Conservation (phyloP, 2,888 invertebrate species). For the Drosophila borealis region DNA sequence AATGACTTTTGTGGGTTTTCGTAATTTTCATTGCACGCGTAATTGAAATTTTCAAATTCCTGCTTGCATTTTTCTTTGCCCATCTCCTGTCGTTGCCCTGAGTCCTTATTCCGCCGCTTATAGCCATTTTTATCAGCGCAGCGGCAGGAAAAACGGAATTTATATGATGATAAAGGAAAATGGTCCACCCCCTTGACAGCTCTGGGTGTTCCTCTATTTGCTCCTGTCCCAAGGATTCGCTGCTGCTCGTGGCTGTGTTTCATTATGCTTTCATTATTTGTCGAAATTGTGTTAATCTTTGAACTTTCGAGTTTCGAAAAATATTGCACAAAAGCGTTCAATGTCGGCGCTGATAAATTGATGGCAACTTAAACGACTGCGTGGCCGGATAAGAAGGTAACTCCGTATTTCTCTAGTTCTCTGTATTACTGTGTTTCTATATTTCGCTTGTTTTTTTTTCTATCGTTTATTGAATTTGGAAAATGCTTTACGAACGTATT, state of each 20-base stretch:
- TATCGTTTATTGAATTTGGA: constrained; percentile 55
- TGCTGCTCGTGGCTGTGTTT: constrained; percentile 41
- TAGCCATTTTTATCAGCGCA: constrained; percentile 61
- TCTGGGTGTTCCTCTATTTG: constrained; percentile 7
- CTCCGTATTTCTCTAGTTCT: neutral
- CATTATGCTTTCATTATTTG: constrained; percentile 76
- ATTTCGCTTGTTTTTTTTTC: too few species aligned
- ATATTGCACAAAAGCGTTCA: constrained; percentile 47
- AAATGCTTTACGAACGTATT: constrained; percentile 13
- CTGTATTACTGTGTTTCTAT: too few species aligned
- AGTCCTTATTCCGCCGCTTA: constrained; percentile 15
- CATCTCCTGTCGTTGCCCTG: constrained; percentile 18
- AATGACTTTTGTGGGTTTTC: constrained; percentile 82
- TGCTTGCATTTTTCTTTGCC: constrained; percentile 70
- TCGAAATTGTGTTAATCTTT: constrained; percentile 77
- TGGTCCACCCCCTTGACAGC: constrained; percentile 7
- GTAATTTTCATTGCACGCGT: constrained; percentile 82
- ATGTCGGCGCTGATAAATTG: constrained; percentile 54
- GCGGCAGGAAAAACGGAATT: constrained; percentile 63
- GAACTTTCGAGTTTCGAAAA: constrained; percentile 49
- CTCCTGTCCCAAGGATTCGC: constrained; percentile 28
- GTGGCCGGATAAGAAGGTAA: neutral
- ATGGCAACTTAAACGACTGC: constrained; percentile 50
- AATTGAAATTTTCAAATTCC: constrained; percentile 83
- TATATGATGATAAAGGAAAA: constrained; percentile 76